Evolutionary conservation across 2,888 invertebrate species (phyloP).

Genomic region (Noctua janthina): DNA sequence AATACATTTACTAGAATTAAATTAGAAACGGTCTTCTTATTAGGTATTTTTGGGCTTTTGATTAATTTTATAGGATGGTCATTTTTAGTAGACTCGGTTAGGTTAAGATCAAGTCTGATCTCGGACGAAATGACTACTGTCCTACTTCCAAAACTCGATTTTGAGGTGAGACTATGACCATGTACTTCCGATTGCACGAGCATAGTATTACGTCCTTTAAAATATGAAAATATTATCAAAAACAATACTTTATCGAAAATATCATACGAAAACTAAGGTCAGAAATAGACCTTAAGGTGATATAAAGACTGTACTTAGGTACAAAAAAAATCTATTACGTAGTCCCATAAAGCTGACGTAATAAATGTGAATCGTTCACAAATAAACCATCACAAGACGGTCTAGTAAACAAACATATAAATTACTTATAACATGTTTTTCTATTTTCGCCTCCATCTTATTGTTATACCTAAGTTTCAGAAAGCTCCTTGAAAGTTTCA

Average conservation of each 20-base stretch:
- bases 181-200: background rate
- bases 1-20: background rate
- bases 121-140: background rate
- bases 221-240: background rate
- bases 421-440: constrained; percentile 53
- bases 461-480: constrained; percentile 35
- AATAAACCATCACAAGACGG: constrained; percentile 23
- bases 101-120: background rate
- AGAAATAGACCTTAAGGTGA: background rate
- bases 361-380: constrained; percentile 27
- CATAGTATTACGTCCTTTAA: background rate
- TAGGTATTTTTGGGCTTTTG: background rate
- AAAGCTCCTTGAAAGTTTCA: constrained; percentile 35
- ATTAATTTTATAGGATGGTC: background rate
- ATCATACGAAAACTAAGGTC: background rate
- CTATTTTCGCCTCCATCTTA: constrained; percentile 35
- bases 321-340: constrained; percentile 11
- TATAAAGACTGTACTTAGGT: background rate
- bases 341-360: constrained; percentile 11
- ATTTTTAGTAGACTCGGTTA: background rate
- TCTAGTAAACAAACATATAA: constrained; percentile 62
- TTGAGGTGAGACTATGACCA: background rate
- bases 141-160: background rate
- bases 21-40: background rate
- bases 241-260: background rate